Evolutionary conservation across 2,113 vertebrate genomes (phyloP), one percentile per base, ranked within the genome.

Genomic region (Nerophis ophidion): DNA sequence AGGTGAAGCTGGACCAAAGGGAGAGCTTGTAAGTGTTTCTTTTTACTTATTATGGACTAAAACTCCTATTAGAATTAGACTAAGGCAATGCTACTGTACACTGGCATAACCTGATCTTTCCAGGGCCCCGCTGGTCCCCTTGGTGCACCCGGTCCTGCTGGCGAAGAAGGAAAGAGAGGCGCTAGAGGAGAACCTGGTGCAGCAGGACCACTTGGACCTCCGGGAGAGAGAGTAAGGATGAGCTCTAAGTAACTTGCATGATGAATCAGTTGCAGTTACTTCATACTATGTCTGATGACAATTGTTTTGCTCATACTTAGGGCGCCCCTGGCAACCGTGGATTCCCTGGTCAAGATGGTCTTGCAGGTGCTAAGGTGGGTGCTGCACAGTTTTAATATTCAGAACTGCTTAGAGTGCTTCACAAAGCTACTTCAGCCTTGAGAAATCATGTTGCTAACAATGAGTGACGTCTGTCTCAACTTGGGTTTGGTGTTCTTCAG

Each of bases 121-220:
- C 63, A 98, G 95, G 96, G 96, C 16, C 90, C 93, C 0, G 81
- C 81, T 58, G 96, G 96, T 71, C 94, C 94, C 65, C 94, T 90
- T 81, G 94, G 94, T 61, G 77, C 88, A 60, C 91, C 92, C 33
- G 94, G 94, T 7, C 91, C 94, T 14, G 68, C 92, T 14, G 96
- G 96, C 0, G 96, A 98, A 76, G 95, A 99, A 89, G 95, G 96
- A 73, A 99, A 98, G 82, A 90, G 96, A 90, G 96, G 96, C 15
- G 91, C 90, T 13, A 93, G 95, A 7, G 96, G 96, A 81, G 96
- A 99, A 35, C 95, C 95, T 0, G 96, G 96, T 13, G 84, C 90
- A 57, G 94, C 91, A 1, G 96, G 96, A 42, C 95, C 96, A 1
- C 42, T 90, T 0, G 96, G 96, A 66, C 95, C 96, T 55, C 92